Evolutionary conservation across 2,888 invertebrate genomes (phyloP), one percentile per base, ranked within the genome.

Genomic region (Sinodicranocentrus sp.): DNA sequence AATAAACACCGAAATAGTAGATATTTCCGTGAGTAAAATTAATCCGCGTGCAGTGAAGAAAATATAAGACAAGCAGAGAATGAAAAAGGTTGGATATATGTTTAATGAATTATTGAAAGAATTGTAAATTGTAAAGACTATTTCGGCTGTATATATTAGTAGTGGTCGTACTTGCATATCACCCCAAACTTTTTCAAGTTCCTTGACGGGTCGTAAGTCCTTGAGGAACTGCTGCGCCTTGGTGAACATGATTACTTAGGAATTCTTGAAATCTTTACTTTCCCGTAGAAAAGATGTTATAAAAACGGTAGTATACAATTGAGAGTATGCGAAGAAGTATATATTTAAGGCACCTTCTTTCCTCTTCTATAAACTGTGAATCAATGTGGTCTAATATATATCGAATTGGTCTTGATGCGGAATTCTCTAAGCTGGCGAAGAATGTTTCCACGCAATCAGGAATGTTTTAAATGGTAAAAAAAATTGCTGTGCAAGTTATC

Each of bases 161-260:
- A 6, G 33, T 33, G 33, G 43, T 63, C 79, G 79, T 75, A 82
- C 82, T 82, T 82, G 82, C 82, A 82, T 63, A 82, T 82, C 82
- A 68, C 82, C 82, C 82, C 82, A 82, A 75, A 82, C 82, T 82
- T 82, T 82, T 61, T 82, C 82, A 67, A 82, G 82, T 52, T 82
- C 82, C 75, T 82, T 82, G 68, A 82, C 82, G 59, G 82, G 82
- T 52, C 82, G 82, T 43, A 82, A 67, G 44, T 82, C 82, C 82
- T 82, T 82, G 75, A 82, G 82, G 61, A 82, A 82, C 33, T 82
- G 82, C 70, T 82, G 82, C 33, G 82, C 82, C 73, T 82, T 82
- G 68, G n/a, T 82, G 75, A 82, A 82, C 82, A 82, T 82, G 72
- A 67, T 80, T 67, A 54, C 25, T 68, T 25, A 57, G 52, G 52